Evolutionary conservation across 2,888 invertebrate genomes (phyloP), one percentile per base, ranked within the genome.

Genomic region (Tenthredo distinguenda): DNA sequence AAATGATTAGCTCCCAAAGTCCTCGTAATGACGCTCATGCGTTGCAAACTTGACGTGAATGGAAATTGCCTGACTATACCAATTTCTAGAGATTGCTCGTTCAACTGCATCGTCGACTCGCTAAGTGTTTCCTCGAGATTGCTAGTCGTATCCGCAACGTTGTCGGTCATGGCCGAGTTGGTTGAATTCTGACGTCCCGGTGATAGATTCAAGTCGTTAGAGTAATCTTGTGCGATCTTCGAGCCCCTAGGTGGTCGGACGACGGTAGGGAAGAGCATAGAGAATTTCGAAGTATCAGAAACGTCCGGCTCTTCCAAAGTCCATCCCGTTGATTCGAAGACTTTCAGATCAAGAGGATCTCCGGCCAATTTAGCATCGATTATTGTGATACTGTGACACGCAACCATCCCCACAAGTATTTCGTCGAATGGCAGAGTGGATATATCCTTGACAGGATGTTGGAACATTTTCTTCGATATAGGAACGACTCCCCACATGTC

Each of bases 291-390:
- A 58, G 96, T 96, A 89, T 98, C 98, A 0, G 97, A 97, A 6
- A 97, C 96, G 81, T 97, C 97, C 0, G 97, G 97, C 91, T 99
- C 98, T 90, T 99, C 98, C 85, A 99, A 93, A 4, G 95, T 94
- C 99, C 99, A 99, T 37, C 97, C 97, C 0, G 99, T 99, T 0
- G 98, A 97, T 90, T 99, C 97, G 93, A 99, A 99, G 98, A 99
- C 99, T 95, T 98, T 98, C 43, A 99, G 94, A 92, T 99, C 99
- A 37, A 99, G 94, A 0, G 99, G 99, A 94, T 99, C 99, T 0
- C 99, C 99, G 68, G 97, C 96, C 84, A 98, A 94, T 90, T 96
- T 96, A 0, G 97, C 97, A 87, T 98, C 97, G 88, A 99, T 97
- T 86, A 98, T 95, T 0, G 99, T 99, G 79, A 99, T 95, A 2